phyloP scores from a whole-genome alignment of 2,797 vertebrate species.

The Gephyroberyx darwinii region DNA sequence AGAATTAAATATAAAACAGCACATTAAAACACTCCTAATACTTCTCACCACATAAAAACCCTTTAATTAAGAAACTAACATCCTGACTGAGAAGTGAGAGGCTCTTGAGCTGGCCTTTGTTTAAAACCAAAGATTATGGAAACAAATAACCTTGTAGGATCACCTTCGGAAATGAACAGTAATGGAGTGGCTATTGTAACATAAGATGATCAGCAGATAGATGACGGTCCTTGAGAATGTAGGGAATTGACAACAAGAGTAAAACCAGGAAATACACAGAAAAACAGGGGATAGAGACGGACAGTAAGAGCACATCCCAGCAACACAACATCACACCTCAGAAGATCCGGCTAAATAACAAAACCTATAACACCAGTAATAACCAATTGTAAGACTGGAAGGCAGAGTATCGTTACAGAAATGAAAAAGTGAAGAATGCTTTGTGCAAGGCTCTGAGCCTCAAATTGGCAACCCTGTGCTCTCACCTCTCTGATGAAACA shows the following conservation, averaged over 20 bases:
- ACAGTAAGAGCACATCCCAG: constrained; percentile 1
- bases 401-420: not conserved
- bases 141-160: constrained; percentile 43
- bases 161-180: constrained; percentile 38
- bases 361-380: constrained; percentile 21
- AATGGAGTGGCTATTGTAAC: constrained; percentile 18
- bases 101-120: constrained; percentile 12
- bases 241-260: constrained; percentile 5
- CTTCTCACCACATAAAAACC: constrained; percentile 51
- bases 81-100: constrained; percentile 40
- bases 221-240: not conserved
- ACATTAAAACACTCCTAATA: constrained; percentile 61
- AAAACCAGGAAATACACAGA: not conserved
- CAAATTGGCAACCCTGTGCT: constrained; percentile 33
- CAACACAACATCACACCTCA: constrained; percentile 9
- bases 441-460: constrained; percentile 6
- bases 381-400: constrained; percentile 31
- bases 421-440: not conserved
- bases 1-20: constrained; percentile 57
- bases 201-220: constrained; percentile 27
- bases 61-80: constrained; percentile 51
- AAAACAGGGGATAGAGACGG: not conserved
- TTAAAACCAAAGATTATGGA: constrained; percentile 47
- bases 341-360: constrained; percentile 28
- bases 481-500: constrained; percentile 16